Percentiles rank a stretch among this genome's conserved stretches.
These are phyloP conservation scores for Poeciliopsis turneri DNA, from an alignment of 2,797 vertebrate species.

Conservation along the genomic window DNA sequence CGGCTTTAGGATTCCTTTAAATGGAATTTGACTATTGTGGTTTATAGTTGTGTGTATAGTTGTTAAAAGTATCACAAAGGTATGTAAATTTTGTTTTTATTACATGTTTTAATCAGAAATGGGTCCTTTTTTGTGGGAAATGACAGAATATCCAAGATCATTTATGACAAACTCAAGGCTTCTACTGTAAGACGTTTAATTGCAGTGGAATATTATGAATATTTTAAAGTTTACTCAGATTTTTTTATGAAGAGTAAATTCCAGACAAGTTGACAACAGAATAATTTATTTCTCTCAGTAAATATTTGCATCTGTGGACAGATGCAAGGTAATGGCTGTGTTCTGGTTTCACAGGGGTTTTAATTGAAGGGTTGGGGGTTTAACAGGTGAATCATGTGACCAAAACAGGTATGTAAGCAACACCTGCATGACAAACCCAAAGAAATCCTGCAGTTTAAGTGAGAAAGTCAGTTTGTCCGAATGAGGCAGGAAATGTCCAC, in stretches of 20 bases:
- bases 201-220: not conserved
- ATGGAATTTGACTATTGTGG: too few relatives aligned
- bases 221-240: not conserved
- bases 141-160: not conserved
- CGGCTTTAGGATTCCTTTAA: not conserved
- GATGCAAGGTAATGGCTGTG: not conserved
- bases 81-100: not conserved
- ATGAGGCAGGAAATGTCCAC: not conserved
- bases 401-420: not conserved
- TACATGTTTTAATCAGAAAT: not conserved
- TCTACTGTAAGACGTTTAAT: not conserved
- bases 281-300: not conserved
- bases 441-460: not conserved
- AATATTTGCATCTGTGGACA: not conserved
- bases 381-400: slow-evolving; percentile 3
- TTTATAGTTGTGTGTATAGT: not conserved
- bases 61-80: not conserved
- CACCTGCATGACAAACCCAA: too few relatives aligned
- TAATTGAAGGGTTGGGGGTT: not conserved
- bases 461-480: not conserved
- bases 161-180: not conserved
- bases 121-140: not conserved
- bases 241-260: not conserved
- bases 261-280: not conserved
- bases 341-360: not conserved